Conservation (phyloP, 2,888 invertebrate genomes). For the Tuberolachnus salignus region DNA sequence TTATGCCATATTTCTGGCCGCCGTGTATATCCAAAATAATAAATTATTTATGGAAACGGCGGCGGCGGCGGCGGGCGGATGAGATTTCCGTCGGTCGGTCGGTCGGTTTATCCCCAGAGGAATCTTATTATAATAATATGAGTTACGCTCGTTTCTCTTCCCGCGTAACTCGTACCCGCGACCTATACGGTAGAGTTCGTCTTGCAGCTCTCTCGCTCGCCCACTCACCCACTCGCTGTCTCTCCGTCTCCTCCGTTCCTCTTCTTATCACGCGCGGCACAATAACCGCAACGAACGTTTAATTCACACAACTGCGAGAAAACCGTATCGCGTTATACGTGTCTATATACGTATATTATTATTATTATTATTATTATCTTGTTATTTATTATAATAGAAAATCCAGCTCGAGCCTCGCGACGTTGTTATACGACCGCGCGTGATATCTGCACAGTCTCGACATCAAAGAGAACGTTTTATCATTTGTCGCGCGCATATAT, state of each 20-base stretch:
- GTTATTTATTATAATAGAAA: conserved; percentile 3
- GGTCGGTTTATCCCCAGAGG: conserved; percentile 45
- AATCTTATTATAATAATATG: conserved; percentile 55
- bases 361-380: no score
- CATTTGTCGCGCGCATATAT: conserved; percentile 31
- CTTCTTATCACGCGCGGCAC: not conserved
- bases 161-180: conserved; percentile 28
- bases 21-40: conserved; percentile 48
- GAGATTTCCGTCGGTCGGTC: conserved; percentile 50
- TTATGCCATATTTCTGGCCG: conserved; percentile 53
- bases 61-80: not conserved
- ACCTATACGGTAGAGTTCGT: conserved; percentile 7
- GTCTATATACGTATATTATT: conserved; percentile 3
- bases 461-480: conserved; percentile 22
- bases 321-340: conserved; percentile 10
- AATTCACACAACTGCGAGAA: conserved; percentile 18
- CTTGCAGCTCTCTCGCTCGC: not conserved
- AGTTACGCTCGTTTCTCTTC: conserved; percentile 46
- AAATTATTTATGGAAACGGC: conserved; percentile 55
- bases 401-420: not conserved
- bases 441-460: conserved; percentile 19
- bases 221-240: no score
- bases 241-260: not conserved
- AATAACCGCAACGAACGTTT: conserved; percentile 22
- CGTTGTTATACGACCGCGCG: not conserved